phyloP scores from a whole-genome alignment of 2,888 invertebrate genomes.

The Macrosiphum euphorbiae region DNA sequence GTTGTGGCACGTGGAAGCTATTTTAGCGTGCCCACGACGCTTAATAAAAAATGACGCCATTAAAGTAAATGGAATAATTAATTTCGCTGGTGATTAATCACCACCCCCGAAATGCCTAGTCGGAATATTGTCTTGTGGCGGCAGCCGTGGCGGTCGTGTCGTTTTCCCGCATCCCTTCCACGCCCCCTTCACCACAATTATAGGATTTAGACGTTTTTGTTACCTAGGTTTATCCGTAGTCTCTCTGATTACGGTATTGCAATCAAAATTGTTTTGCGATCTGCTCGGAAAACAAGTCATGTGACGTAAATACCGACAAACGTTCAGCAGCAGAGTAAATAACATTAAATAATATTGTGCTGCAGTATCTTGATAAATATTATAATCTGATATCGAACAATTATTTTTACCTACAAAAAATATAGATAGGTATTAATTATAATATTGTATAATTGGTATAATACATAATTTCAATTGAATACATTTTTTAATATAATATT shows the following conservation, averaged over 20 bases:
- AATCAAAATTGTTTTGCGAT: background rate
- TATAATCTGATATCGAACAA: background rate
- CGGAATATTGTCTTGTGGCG: background rate
- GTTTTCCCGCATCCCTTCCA: background rate
- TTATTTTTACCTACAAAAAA: background rate
- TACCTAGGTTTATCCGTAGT: background rate
- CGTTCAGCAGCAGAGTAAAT: background rate
- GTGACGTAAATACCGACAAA: background rate
- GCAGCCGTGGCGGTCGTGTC: background rate
- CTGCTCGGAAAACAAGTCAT: background rate
- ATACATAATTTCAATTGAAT: background rate
- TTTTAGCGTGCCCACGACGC: background rate
- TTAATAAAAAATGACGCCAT: constrained; percentile 38
- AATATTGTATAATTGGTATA: background rate
- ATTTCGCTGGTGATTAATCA: constrained; percentile 25
- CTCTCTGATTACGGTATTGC: background rate
- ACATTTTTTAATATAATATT: background rate
- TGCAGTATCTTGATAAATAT: background rate
- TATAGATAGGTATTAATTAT: background rate
- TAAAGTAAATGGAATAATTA: constrained; percentile 46
- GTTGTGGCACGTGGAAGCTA: background rate
- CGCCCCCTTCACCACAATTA: background rate
- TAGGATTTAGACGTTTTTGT: background rate
- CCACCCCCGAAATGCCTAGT: no score
- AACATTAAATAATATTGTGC: no score